Percentiles rank a stretch among this genome's conserved stretches.
Evolutionary conservation across 2,113 vertebrate genomes (phyloP).

Genomic region (Platichthys stellatus): DNA sequence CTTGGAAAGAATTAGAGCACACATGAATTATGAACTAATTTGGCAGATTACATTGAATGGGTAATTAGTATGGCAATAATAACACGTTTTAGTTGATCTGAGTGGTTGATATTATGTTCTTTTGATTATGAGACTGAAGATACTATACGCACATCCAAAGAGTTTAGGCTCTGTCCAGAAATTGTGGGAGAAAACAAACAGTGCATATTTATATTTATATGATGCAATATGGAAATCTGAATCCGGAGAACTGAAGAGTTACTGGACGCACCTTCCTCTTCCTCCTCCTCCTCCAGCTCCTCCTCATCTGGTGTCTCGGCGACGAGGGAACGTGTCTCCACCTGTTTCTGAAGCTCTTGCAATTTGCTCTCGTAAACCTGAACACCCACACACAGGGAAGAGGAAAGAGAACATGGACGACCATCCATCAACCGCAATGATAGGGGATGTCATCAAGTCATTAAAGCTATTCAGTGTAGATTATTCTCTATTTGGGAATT

Average conservation of each 20-base stretch:
- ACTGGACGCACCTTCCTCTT: slow-evolving; percentile 83
- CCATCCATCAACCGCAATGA: slow-evolving; percentile 23
- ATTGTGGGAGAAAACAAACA: slow-evolving; percentile 49
- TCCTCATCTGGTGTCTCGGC: slow-evolving; percentile 95
- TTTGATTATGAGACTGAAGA: slow-evolving; percentile 28
- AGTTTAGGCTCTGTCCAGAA: slow-evolving; percentile 71
- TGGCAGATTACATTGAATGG: slow-evolving; percentile 25
- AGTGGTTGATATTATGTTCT: slow-evolving; percentile 30
- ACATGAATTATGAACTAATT: slow-evolving; percentile 14
- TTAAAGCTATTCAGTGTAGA: neutral
- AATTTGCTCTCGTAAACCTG: slow-evolving; percentile 99
- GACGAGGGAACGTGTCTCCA: slow-evolving; percentile 92
- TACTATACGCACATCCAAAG: slow-evolving; percentile 67
- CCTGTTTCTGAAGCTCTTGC: slow-evolving; percentile 98
- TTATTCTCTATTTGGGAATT: neutral
- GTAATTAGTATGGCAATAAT: slow-evolving; percentile 46
- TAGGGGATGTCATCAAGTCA: slow-evolving; percentile 13
- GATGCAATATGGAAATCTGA: neutral
- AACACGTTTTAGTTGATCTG: slow-evolving; percentile 18
- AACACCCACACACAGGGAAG: slow-evolving; percentile 58
- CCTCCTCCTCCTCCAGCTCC: slow-evolving; percentile 92
- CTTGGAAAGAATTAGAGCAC: slow-evolving; percentile 26
- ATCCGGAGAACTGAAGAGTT: neutral
- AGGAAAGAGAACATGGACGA: slow-evolving; percentile 41
- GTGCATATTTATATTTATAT: slow-evolving; percentile 17